These are phyloP conservation scores for Zaprionus inermis DNA, from an alignment of 1,140 invertebrate genomes.

Conservation along the genomic window DNA sequence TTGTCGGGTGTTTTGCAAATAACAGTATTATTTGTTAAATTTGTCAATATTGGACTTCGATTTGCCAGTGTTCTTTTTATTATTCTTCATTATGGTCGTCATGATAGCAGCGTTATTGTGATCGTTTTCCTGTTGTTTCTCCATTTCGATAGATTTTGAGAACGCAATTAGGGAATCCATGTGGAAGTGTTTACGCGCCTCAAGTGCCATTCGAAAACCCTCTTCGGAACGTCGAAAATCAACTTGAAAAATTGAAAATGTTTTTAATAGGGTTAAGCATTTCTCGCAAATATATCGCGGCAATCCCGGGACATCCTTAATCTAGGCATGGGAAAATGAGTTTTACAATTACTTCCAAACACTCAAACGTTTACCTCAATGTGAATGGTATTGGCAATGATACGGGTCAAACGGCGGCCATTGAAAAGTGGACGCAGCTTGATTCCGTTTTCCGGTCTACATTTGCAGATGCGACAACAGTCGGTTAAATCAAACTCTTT, in stretches of 20 bases:
- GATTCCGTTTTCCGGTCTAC: conserved; percentile 16
- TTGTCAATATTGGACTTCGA: conserved; percentile 16
- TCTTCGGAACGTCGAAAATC: conserved; percentile 44
- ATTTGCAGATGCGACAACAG: conserved; percentile 35
- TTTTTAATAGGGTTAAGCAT: conserved; percentile 31
- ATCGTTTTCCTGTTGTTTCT: conserved; percentile 24
- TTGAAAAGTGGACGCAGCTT: conserved; percentile 41
- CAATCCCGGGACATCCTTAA: conserved; percentile 26
- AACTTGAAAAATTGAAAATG: conserved; percentile 41
- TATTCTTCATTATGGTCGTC: conserved; percentile 27
- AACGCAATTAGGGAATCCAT: conserved; percentile 35
- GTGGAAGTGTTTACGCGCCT: conserved; percentile 13
- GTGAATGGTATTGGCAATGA: conserved; percentile 38
- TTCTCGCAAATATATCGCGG: conserved; percentile 43
- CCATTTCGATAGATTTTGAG: conserved; percentile 26
- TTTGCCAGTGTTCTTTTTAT: conserved; percentile 17
- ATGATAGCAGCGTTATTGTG: conserved; percentile 30
- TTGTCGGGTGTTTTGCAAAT: too few species aligned
- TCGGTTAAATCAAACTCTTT: conserved; percentile 32
- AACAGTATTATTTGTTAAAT: neutral
- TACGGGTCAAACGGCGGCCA: conserved; percentile 31
- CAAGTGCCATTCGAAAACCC: conserved; percentile 27
- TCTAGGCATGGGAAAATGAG: conserved; percentile 2
- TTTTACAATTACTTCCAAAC: neutral
- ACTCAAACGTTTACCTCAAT: conserved; percentile 20